Base-by-base conservation (phyloP, 2,888 invertebrate genomes). In the Pseudococcus viburni region DNA sequence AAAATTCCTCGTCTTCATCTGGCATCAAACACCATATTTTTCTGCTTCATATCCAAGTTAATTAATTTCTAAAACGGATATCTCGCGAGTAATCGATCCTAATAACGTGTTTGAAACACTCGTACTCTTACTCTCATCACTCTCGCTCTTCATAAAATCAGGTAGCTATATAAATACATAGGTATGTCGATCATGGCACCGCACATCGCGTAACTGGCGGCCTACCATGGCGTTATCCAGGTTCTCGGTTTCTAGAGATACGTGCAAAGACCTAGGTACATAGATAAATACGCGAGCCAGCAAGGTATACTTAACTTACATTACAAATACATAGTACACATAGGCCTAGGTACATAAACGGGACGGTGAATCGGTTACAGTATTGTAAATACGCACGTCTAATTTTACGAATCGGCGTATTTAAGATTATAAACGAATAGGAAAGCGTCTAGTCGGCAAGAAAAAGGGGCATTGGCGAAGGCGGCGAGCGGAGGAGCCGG, bases 391-490 rank as follows among this genome's bases (percentile, higher is more conserved):
- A 80, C n/a, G 42, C 42, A 80, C 80, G 80, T 80, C 42, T 80
- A 80, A 80, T 80, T 80, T 80, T 42, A 42, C 80, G 46, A 80
- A 80, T 80, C 80, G 80, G 19, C 80, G 80, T 80, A 80, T 80
- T 80, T 42, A 80, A 42, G 26, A 33, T 33, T 33, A 33, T 33
- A 33, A 33, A 33, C 39, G 80, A 80, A 42, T 80, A 80, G 80
- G 80, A 80, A 80, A 80, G 80, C 80, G 80, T 80, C 80, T 80
- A 80, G 42, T 80, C 80, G 80, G 80, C 80, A 42, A 80, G 80
- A n/a, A 42, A 80, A 42, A 80, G 19, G 17, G 42, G n/a, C 80
- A 42, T 42, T 80, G 12, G 7, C 7, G 19, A 2, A 55, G 19
- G 59, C 19, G 73, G 55, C 33, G 51, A 3, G 26, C 26, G 80